Base-by-base conservation (phyloP, 2,888 invertebrate species). In the Megalurothrips usitatus region DNA sequence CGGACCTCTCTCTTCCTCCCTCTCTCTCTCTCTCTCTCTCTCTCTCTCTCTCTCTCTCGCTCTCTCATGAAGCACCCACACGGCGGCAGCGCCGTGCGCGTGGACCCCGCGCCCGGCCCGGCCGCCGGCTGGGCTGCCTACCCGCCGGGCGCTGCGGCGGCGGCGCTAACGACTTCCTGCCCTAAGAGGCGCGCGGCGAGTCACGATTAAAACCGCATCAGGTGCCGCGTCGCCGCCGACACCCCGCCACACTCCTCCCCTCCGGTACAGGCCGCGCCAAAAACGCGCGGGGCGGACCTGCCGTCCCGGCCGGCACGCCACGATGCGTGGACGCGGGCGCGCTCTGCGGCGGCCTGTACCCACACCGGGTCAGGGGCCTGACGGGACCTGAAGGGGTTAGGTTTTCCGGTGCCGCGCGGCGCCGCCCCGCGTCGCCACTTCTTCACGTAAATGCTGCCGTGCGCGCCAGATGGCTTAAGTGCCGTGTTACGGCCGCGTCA, bases 171-270 rank as follows among this genome's bases (percentile, higher is more conserved):
- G 68, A 75, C 68, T 10, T 12, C 12, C 58, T 9, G 68, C 1
- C 68, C 11, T 19, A 8, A n/a, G 68, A 23, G 68, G 68, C 23
- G 23, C 6, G 23, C n/a, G 11, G 11, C 10, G 8, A 4, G 26
- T 75, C 68, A 12, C 68, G 68, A 75, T 75, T 75, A 75, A 75
- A 75, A 75, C 23, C 68, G 26, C 68, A 75, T 75, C 68, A 75
- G 26, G 68, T 75, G 68, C 12, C 6, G 58, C 17, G 68, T 0
- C 6, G 58, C 17, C 68, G 11, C 26, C 26, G 26, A 75, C 68
- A 75, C 26, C 11, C 58, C 58, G 58, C 58, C 58, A 17, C 58
- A n/a, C 58, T 17, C 14, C 58, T 17, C 58, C 58, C 0, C 58
- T n/a, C 58, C 58, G 17, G 19, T n/a, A 10, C 58, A 14, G 12